These are phyloP conservation scores for Meriones unguiculatus DNA, from an alignment of 2,113 vertebrate genomes.

Conservation along the genomic window DNA sequence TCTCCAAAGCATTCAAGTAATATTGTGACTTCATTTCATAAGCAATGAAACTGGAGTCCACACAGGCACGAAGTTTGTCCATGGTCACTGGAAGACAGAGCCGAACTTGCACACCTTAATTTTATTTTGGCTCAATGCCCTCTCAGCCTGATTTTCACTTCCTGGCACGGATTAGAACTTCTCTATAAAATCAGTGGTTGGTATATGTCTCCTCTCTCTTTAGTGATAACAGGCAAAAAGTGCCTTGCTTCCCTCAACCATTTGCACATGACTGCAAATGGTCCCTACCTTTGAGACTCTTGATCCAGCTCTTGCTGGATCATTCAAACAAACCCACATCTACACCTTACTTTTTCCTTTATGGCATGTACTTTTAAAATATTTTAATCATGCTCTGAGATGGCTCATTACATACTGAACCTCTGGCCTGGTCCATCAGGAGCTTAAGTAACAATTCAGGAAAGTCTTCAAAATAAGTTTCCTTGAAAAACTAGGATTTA, in stretches of 20 bases:
- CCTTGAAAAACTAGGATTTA: conserved; percentile 42
- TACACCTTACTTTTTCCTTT: not conserved
- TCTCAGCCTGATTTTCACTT: conserved; percentile 10
- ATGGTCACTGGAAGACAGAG: not conserved
- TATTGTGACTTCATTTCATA: conserved; percentile 49
- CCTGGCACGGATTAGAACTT: not conserved
- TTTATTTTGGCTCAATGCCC: conserved; percentile 13
- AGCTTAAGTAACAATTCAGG: conserved; percentile 38
- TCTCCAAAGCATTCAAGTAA: conserved; percentile 12
- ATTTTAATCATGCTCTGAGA: conserved; percentile 26
- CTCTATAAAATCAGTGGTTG: conserved; percentile 12
- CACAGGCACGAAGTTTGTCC: conserved; percentile 35
- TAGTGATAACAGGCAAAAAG: not conserved
- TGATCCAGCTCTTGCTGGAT: conserved; percentile 9
- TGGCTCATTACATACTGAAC: conserved; percentile 16
- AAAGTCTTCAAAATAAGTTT: conserved; percentile 12
- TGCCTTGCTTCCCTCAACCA: not conserved
- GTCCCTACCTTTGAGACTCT: not conserved
- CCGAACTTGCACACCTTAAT: not conserved
- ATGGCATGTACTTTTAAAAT: not conserved
- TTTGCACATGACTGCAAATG: not conserved
- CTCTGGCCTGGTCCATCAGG: not conserved
- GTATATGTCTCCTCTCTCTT: not conserved
- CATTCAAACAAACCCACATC: not conserved
- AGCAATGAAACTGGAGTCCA: not conserved